A percentile compares a stretch with the other conserved stretches of the same genome.
phyloP scores from a whole-genome alignment of 2,888 invertebrate species.

The Chymomyza caudatula region DNA sequence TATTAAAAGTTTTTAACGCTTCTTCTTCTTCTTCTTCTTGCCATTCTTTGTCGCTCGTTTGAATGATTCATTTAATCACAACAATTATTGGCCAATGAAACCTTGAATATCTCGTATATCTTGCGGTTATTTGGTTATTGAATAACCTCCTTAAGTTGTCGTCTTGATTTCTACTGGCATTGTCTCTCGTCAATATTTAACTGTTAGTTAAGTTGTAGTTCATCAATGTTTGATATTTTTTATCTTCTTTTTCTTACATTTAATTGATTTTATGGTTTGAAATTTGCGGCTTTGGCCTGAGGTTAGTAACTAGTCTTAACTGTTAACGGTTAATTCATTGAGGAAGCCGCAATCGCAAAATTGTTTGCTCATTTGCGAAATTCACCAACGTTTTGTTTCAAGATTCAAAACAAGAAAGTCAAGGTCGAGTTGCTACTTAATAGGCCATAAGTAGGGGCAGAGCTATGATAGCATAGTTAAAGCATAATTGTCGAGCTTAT shows the following conservation, averaged over 20 bases:
- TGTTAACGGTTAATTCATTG: background rate
- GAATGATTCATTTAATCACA: conserved; percentile 62
- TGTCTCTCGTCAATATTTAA: background rate
- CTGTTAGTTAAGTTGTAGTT: conserved; percentile 28
- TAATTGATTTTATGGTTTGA: conserved; percentile 63
- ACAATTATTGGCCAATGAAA: conserved; percentile 55
- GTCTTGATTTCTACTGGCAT: conserved; percentile 22
- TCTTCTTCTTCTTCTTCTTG: conserved; percentile 5
- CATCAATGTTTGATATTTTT: conserved; percentile 27
- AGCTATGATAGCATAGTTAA: background rate
- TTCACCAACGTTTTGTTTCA: conserved; percentile 17
- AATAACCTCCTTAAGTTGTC: conserved; percentile 38
- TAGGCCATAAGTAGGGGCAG: background rate
- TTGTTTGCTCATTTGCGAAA: conserved; percentile 26
- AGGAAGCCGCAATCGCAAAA: background rate
- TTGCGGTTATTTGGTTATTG: conserved; percentile 49
- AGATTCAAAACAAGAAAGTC: conserved; percentile 19
- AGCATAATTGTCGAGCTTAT: background rate
- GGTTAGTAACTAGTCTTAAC: conserved; percentile 37
- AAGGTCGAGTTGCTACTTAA: conserved; percentile 20
- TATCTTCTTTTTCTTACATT: conserved; percentile 22
- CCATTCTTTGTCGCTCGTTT: conserved; percentile 35
- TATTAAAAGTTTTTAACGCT: conserved; percentile 6
- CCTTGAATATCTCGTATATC: conserved; percentile 42
- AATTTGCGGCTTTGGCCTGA: conserved; percentile 35